These are phyloP conservation scores for Pocota personata DNA, from an alignment of 2,888 invertebrate species.

Conservation along the genomic window DNA sequence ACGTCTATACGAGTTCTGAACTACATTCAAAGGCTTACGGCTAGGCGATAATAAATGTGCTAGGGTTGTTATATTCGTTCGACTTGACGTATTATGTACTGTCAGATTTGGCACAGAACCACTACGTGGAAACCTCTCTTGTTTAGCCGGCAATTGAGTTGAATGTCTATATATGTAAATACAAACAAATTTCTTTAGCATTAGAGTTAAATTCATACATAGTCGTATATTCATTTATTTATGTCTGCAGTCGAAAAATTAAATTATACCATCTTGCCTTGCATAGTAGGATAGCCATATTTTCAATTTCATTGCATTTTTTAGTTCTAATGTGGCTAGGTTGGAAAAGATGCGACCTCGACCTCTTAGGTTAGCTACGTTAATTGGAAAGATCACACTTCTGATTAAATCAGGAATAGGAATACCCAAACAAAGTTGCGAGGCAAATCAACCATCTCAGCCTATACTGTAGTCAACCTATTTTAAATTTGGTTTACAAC, in stretches of 20 bases:
- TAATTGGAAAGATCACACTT: neutral
- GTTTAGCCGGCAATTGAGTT: slow-evolving; percentile 80
- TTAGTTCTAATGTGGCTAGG: too few relatives aligned
- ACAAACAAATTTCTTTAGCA: too few relatives aligned
- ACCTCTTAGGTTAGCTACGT: too few relatives aligned
- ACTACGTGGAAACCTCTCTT: slow-evolving; percentile 83
- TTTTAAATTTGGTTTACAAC: slow-evolving; percentile 3
- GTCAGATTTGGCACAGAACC: slow-evolving; percentile 86
- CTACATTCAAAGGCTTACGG: slow-evolving; percentile 78
- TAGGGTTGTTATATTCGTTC: slow-evolving; percentile 76
- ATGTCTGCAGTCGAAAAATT: too few relatives aligned
- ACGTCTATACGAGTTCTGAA: slow-evolving; percentile 77
- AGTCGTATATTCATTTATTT: too few relatives aligned
- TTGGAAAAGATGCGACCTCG: too few relatives aligned
- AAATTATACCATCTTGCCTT: too few relatives aligned
- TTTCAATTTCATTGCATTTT: too few relatives aligned
- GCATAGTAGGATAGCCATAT: too few relatives aligned
- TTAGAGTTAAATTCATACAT: too few relatives aligned
- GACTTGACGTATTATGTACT: slow-evolving; percentile 28
- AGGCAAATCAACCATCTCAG: slow-evolving; percentile 11
- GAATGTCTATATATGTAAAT: slow-evolving; percentile 77
- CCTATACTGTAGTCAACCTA: neutral
- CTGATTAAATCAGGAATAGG: neutral
- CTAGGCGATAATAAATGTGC: slow-evolving; percentile 80
- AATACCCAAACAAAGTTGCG: neutral